Evolutionary conservation across 2,113 vertebrate genomes (phyloP), one percentile per base, ranked within the genome.

Genomic region (Junco hyemalis): DNA sequence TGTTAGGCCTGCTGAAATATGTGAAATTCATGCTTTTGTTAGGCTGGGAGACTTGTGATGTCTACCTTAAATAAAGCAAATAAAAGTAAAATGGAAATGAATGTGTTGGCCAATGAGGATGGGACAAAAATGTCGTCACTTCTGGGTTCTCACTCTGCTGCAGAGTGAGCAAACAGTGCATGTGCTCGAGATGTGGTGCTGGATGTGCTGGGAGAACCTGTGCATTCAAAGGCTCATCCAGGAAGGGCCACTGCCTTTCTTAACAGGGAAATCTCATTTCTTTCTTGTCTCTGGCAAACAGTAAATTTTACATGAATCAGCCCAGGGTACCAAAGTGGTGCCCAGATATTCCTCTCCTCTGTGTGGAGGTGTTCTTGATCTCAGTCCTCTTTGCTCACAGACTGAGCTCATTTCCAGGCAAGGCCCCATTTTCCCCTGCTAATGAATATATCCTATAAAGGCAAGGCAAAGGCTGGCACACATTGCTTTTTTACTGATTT

Each of bases 121-220:
- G 35, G 19, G 54, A n/a, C 15, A 13, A 48, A 57, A 23, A 15
- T 11, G 28, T 72, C 15, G 24, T 20, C 45, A 48, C 1, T 35
- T 63, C 3, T 5, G 20, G 40, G 11, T 45, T 82, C 28, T 51
- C 33, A 9, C n/a, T 66, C 69, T 48, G 24, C 35, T 11, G 8
- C 25, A 9, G 25, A 19, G 45, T 1, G 0, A 51, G 45, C 28
- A 8, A 0, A 0, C 18, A n/a, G 29, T 14, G 24, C 3, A 3
- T 19, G 20, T 36, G 36, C 77, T 84, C 35, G 54, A 22, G 47
- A 11, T 8, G 13, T 45, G 44, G 48, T 65, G 66, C 6, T 47
- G 71, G 40, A 1, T 40, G 33, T 64, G 48, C 48, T 80, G 69
- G 35, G 24, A 65, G 14, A 76, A 24, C 36, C 31, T 51, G 4